A percentile compares a stretch with the other conserved stretches of the same genome.
Conservation (phyloP, 2,797 vertebrate species). For the Alauda arvensis region DNA sequence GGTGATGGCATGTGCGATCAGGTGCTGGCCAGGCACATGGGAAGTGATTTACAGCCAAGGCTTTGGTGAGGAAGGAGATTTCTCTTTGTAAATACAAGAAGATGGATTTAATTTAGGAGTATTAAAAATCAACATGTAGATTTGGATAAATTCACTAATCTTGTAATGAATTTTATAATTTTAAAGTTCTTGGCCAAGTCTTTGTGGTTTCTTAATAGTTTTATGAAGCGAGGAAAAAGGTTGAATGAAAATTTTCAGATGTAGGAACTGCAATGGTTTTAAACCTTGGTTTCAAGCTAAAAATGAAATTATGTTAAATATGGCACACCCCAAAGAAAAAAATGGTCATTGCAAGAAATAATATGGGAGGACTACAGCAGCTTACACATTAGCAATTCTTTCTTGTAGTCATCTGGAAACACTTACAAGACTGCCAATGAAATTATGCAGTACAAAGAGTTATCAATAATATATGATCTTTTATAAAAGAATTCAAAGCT, state of each 20-base stretch:
- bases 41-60: background rate
- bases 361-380: background rate
- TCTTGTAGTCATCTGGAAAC: background rate
- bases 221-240: constrained; percentile 2
- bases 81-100: background rate
- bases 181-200: background rate
- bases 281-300: background rate
- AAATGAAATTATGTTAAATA: constrained; percentile 4
- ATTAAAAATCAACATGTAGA: constrained; percentile 34
- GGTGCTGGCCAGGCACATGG: background rate
- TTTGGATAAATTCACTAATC: constrained; percentile 21
- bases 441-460: background rate
- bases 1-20: constrained; percentile 12
- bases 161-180: background rate
- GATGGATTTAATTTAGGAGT: background rate
- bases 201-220: constrained; percentile 19
- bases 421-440: background rate
- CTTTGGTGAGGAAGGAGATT: background rate
- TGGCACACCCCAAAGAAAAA: background rate
- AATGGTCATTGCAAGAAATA: background rate
- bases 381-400: background rate
- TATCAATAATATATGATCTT: background rate
- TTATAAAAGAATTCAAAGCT: background rate
- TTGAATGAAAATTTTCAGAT: constrained; percentile 10
- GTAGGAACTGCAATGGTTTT: background rate